Base-by-base conservation (phyloP, 2,113 vertebrate species). In the Callospermophilus lateralis region DNA sequence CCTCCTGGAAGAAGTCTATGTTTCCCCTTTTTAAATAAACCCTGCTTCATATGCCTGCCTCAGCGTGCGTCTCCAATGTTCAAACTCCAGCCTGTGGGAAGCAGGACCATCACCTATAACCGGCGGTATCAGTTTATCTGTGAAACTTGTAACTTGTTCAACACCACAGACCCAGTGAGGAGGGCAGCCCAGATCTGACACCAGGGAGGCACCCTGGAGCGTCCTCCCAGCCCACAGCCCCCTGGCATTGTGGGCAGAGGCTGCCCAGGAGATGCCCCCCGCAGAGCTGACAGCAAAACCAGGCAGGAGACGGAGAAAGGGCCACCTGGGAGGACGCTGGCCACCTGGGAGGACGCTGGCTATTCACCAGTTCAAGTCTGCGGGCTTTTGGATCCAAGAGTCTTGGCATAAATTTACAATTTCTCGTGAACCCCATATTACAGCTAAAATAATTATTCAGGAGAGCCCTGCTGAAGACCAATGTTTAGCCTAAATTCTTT, bases 401-500 rank as follows among this genome's bases (percentile, higher is more conserved):
- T 90, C 22, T 37, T 61, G 67, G 20, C 45, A 67, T 8, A 19
- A 53, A 32, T 63, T 65, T n/a, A 68, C 45, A 83, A 77, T 85
- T 81, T 96, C 63, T 89, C 68, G 77, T 26, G 61, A 53, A 45
- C 16, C 8, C 61, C 13, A 24, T 55, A 5, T 39, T 78, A 77
- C 89, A 72, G 15, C 37, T n/a, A 87, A 70, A 53, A 34, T 63
- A 63, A 92, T 15, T 63, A 79, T 80, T 67, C 83, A 73, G 34
- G 26, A 19, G 15, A 53, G 45, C n/a, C 28, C 22, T 76, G 58
- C 1, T 72, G 45, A 79, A 67, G 51, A 26, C 12, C 20, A 63
- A 37, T 32, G 45, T 83, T 94, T 81, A 63, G 39, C 13, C n/a
- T 77, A 32, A n/a, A 73, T 77, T 73, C 84, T 30, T 93, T 87